Evolutionary conservation across 2,888 invertebrate species (phyloP), one percentile per base, ranked within the genome.

Genomic region (Sisyra terminalis): DNA sequence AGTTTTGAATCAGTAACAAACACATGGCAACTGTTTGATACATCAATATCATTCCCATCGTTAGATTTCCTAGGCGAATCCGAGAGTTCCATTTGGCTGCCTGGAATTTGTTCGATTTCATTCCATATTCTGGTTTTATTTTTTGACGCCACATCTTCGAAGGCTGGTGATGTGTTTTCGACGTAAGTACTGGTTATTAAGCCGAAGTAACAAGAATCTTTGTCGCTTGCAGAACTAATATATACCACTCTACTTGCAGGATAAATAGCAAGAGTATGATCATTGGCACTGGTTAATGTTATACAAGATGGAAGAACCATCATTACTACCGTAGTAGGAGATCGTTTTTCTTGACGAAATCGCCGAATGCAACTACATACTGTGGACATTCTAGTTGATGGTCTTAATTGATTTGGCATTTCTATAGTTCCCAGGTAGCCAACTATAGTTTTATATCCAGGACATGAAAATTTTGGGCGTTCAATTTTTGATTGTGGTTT

Each of bases 371-470:
- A 93, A 44, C 80, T 86, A 45, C 86, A 73, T 11, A 93, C 80
- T 13, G 84, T 78, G 58, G 79, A 74, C 50, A 83, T 62, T 43
- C 88, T 77, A 10, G 82, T 78, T 32, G 78, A 78, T 37, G 77
- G 75, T 41, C 80, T 69, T 35, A 85, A 68, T 50, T 86, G 81
- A 58, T 82, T 81, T 0, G 94, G 93, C 69, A 94, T 92, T 64
- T 94, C 94, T 48, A 96, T 90, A 2, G 94, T 93, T 15, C 94
- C 94, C 39, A 96, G 69, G 61, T 96, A 96, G 1, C 93, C 93
- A 1, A 96, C 89, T 2, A 96, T 76, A 0, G 85, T 86, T 50
- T 84, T 76, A 54, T 82, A 84, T 11, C 41, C 41, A 5, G 11
- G 14, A 13, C 18, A 29, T 39, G 15, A 13, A n/a, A 39, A 17